Conservation (phyloP, 2,888 invertebrate genomes). For the Apoderus coryli region DNA sequence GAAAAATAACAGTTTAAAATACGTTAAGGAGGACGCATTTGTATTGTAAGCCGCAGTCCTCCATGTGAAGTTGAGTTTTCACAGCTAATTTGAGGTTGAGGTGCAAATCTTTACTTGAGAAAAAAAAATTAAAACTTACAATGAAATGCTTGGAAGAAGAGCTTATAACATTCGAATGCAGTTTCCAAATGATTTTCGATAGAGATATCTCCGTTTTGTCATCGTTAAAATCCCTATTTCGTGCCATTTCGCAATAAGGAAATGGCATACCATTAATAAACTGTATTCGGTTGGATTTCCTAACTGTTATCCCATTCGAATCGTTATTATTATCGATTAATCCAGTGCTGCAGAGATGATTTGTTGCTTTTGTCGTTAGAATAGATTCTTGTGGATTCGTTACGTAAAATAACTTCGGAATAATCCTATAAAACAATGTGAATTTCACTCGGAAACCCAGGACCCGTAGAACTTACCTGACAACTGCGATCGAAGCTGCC, state of each 20-base stretch:
- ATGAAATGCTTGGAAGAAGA: conserved; percentile 52
- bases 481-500: conserved; percentile 52
- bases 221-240: conserved; percentile 19
- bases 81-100: no score
- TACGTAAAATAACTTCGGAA: conserved; percentile 34
- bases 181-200: conserved; percentile 38
- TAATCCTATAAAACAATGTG: conserved; percentile 34
- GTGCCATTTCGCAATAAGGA: conserved; percentile 32
- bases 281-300: conserved; percentile 29
- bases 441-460: no score
- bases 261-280: conserved; percentile 38
- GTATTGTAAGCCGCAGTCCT: no score
- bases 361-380: conserved; percentile 38
- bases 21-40: no score
- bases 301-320: no score
- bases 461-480: conserved; percentile 39
- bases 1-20: no score
- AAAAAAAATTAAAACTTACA: conserved; percentile 37
- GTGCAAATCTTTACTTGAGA: no score
- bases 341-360: no score
- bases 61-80: no score
- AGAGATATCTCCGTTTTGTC: conserved; percentile 36
- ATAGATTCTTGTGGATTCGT: conserved; percentile 38
- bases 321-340: no score
- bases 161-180: conserved; percentile 40